Percentiles rank a stretch among this genome's conserved stretches.
Conservation (phyloP, 2,797 vertebrate genomes). For the Chromis chromis region DNA sequence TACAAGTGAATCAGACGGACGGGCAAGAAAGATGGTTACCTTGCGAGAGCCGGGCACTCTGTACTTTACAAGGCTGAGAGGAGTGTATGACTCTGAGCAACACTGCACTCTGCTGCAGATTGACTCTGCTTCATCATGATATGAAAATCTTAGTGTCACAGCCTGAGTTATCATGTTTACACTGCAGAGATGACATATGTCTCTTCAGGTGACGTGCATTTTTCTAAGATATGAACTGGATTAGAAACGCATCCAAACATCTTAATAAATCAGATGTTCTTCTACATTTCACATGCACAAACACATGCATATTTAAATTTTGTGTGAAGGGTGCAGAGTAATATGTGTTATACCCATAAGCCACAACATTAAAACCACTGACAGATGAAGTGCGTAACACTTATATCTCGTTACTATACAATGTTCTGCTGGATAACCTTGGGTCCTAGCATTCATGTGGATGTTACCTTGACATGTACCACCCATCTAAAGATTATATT, state of each 20-base stretch:
- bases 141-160: constrained; percentile 62
- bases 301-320: constrained; percentile 2
- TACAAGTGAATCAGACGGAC: constrained; percentile 80
- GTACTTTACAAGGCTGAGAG: constrained; percentile 74
- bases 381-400: no score
- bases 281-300: background rate
- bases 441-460: no score
- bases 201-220: constrained; percentile 27
- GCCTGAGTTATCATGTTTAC: constrained; percentile 64
- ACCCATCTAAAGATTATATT: no score
- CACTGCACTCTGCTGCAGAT: constrained; percentile 50
- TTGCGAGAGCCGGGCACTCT: constrained; percentile 59
- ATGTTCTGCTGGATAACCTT: no score
- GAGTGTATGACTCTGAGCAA: constrained; percentile 53
- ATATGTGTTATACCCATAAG: background rate
- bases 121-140: constrained; percentile 69
- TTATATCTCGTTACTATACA: no score
- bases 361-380: no score
- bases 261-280: constrained; percentile 14
- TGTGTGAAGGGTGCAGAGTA: background rate
- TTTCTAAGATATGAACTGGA: constrained; percentile 39
- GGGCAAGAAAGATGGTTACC: constrained; percentile 73
- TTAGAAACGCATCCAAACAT: constrained; percentile 24
- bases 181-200: constrained; percentile 26
- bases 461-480: no score